Evolutionary conservation across 92 coral and sea anemone species (phyloP).

Genomic region (Paramuricea clavata): DNA sequence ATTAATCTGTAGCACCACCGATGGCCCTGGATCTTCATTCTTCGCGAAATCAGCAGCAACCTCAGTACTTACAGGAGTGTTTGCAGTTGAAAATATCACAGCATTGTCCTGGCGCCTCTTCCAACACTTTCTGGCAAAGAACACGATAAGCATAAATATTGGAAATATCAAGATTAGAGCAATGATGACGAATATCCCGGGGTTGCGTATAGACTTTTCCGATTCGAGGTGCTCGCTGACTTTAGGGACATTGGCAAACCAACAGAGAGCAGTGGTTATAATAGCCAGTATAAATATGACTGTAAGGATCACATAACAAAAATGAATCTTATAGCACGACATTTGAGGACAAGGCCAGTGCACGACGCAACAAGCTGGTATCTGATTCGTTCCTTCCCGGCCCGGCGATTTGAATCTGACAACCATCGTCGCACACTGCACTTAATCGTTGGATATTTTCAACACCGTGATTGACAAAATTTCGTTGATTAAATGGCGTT

Average conservation of each 20-base stretch:
- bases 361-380: not conserved
- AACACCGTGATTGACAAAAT: too few relatives aligned
- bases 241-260: not conserved
- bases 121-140: slow-evolving; percentile 5
- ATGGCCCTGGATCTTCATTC: not conserved
- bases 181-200: slow-evolving; percentile 9
- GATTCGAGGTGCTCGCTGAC: slow-evolving; percentile 21
- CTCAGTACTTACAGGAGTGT: not conserved
- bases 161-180: not conserved
- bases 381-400: not conserved
- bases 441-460: too few relatives aligned
- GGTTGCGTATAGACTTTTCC: not conserved
- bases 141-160: not conserved
- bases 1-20: not conserved
- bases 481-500: too few relatives aligned
- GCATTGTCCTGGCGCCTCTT: not conserved
- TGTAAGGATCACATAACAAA: not conserved
- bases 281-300: not conserved
- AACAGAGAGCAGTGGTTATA: not conserved
- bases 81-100: not conserved
- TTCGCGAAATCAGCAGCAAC: too few relatives aligned
- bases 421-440: too few relatives aligned
- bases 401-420: too few relatives aligned
- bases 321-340: not conserved
- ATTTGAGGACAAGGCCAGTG: not conserved